Percentiles rank a stretch among this genome's conserved stretches.
Evolutionary conservation across 2,113 vertebrate genomes (phyloP).

Genomic region (Bos javanicus): DNA sequence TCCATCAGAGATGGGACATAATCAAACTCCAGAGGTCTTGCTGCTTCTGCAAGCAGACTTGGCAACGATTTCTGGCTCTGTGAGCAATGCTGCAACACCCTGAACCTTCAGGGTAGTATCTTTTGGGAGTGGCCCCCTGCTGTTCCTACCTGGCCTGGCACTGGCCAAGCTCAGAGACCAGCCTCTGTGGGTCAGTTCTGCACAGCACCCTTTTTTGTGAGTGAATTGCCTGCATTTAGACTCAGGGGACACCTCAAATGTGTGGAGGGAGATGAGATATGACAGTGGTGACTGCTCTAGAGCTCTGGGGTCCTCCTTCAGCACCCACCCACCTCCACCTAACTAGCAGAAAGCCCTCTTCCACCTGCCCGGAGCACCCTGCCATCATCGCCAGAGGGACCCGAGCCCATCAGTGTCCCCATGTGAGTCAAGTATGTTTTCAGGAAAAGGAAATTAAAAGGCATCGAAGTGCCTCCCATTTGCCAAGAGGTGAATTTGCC

Average conservation of each 20-base stretch:
- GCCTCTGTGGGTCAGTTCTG: neutral
- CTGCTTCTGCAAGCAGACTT: neutral
- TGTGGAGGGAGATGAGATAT: neutral
- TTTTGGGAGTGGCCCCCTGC: neutral
- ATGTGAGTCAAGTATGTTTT: neutral
- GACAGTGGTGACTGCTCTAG: neutral
- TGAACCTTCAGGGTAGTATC: neutral
- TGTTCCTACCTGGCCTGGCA: accelerated
- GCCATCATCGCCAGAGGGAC: neutral
- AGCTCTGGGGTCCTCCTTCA: neutral
- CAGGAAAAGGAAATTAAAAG: neutral
- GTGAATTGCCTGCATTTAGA: neutral
- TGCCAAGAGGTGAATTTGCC: neutral
- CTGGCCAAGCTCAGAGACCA: neutral
- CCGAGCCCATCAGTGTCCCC: neutral
- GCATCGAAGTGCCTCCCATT: neutral
- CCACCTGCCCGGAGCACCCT: neutral
- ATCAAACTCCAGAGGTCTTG: neutral
- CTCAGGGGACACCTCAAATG: neutral
- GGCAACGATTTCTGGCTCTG: neutral
- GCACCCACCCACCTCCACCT: neutral
- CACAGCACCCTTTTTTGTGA: neutral
- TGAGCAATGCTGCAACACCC: neutral
- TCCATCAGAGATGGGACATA: neutral
- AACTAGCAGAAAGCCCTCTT: neutral